These are phyloP conservation scores for Sciurus vulgaris DNA, from an alignment of 2,797 vertebrate genomes.

Conservation along the genomic window DNA sequence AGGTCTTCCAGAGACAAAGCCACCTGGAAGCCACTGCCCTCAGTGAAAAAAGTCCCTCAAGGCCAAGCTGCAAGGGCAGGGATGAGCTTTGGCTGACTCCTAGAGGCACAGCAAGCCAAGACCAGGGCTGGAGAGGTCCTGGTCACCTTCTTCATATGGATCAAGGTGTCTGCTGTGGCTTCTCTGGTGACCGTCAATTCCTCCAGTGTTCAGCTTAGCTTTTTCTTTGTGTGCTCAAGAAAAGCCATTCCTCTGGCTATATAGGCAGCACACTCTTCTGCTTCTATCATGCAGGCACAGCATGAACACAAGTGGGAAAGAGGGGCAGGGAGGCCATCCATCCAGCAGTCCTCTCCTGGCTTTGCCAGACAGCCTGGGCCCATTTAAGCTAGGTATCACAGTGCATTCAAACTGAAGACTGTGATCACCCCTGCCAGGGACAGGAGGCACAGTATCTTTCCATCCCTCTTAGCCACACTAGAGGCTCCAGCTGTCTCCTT, in stretches of 20 bases:
- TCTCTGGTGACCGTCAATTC: background rate
- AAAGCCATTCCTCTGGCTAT: background rate
- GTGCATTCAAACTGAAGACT: background rate
- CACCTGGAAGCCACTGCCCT: background rate
- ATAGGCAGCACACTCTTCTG: background rate
- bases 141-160: background rate
- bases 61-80: background rate
- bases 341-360: background rate
- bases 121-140: background rate
- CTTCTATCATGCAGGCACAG: background rate
- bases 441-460: background rate
- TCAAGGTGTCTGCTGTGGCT: background rate
- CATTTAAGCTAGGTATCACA: background rate
- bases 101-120: background rate
- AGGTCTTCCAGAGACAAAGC: background rate
- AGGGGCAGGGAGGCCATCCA: background rate
- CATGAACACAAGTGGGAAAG: rapidly evolving
- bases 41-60: background rate
- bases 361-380: background rate
- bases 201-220: background rate
- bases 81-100: background rate
- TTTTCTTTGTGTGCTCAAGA: background rate
- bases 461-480: background rate
- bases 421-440: background rate
- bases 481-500: background rate